A percentile compares a stretch with the other conserved stretches of the same genome.
Evolutionary conservation across 2,888 invertebrate species (phyloP).

Genomic region (Blomia tropicalis): DNA sequence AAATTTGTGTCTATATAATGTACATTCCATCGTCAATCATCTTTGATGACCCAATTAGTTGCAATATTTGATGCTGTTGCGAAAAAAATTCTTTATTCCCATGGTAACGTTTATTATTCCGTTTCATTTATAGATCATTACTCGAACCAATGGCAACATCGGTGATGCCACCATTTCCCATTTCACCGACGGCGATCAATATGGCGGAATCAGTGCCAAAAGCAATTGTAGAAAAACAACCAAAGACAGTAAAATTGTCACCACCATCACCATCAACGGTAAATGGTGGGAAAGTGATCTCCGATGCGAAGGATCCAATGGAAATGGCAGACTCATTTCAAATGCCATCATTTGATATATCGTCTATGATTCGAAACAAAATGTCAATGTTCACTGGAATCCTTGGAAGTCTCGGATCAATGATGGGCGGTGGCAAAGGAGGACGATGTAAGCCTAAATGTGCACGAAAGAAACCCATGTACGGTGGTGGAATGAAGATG

Average conservation of each 20-base stretch:
- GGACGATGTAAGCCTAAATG: constrained; percentile 13
- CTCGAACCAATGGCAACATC: too few relatives aligned
- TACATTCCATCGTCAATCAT: too few relatives aligned
- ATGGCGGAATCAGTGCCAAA: too few relatives aligned
- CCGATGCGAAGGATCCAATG: background rate
- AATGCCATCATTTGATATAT: background rate
- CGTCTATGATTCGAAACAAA: background rate
- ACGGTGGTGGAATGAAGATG: background rate
- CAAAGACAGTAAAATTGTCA: background rate
- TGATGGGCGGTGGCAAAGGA: constrained; percentile 15
- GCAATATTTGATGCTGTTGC: too few relatives aligned
- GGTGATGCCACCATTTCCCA: too few relatives aligned
- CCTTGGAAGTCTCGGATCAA: constrained; percentile 6
- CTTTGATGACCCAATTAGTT: too few relatives aligned
- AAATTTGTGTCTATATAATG: too few relatives aligned
- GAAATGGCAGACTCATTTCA: background rate
- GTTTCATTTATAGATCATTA: too few relatives aligned
- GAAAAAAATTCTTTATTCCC: too few relatives aligned
- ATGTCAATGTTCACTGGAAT: background rate
- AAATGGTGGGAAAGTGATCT: too few relatives aligned
- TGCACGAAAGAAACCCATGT: background rate
- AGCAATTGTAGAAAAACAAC: background rate
- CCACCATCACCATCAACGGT: background rate
- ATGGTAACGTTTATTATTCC: too few relatives aligned
- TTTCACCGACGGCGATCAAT: too few relatives aligned